Evolutionary conservation across 2,888 invertebrate genomes (phyloP), one percentile per base, ranked within the genome.

Genomic region (Melitaea athalia): DNA sequence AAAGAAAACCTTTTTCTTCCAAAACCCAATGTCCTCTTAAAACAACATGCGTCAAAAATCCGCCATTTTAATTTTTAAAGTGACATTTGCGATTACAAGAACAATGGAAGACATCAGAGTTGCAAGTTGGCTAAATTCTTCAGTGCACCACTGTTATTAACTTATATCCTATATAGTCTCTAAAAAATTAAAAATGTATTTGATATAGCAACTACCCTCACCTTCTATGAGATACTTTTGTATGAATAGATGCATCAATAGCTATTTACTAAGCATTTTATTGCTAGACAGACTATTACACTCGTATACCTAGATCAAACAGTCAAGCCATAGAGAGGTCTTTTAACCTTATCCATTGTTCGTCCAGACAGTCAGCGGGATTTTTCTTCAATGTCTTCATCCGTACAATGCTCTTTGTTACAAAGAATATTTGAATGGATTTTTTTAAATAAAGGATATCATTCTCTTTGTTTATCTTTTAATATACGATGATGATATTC

Each of bases 401-500:
- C 55, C 66, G 66, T 66, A 49, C 66, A 62, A 66, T 61, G 61
- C 66, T 53, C 66, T 66, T 66, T 66, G 47, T 12, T 14, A 55
- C 24, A 5, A 55, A 55, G 14, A 53, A 33, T 31, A 14, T 49
- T 49, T 6, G 14, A 55, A 33, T 33, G 14, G n/a, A 5, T 3
- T 33, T 55, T 49, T 43, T 43, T 43, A 10, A 43, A 24, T 3
- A 17, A 10, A 15, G 17, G 50, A 24, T 11, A 17, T 17, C 10
- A 52, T 52, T 43, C 11, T 11, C 24, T 24, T 24, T 24, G 24
- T 24, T 24, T 24, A 24, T 24, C 24, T 24, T 24, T 24, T 24
- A 24, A 24, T 24, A 24, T 24, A 24, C 24, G 24, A 24, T 24
- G 24, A 38, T 38, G 6, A 38, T 38, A 1, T 38, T 8, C 38